Evolutionary conservation across 2,888 invertebrate species (phyloP), one percentile per base, ranked within the genome.

Genomic region (Drosophila suboccidentalis): DNA sequence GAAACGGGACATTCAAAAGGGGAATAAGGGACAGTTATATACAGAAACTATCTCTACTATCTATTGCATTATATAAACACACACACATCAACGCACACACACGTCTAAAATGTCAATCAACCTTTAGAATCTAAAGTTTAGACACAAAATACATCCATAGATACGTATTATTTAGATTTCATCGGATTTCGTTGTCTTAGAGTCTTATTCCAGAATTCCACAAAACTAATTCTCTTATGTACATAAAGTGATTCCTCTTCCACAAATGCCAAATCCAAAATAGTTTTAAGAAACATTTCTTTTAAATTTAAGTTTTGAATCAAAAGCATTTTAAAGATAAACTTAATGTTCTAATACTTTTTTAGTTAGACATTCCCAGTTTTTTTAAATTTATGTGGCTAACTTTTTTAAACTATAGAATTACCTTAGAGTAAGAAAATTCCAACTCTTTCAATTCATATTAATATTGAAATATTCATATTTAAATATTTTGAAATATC

Each of bases 1-100:
- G 26, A 58, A 54, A 50, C 51, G 66, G 66, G 19, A 66, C 54
- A 53, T 39, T 39, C 22, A 11, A 39, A 34, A 36, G 17, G 58
- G 17, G 47, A 22, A 44, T 36, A 46, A 34, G 19, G 22, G 55
- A 44, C 34, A 44, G 34, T 34, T 57, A 57, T 44, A 15, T 57
- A 38, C 46, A 15, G 15, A 26, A 26, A 41, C 39, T 29, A 54
- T 41, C 39, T 29, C 29, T 26, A 4, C n/a, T n/a, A 13, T 13
- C 19, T 43, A 43, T 13, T 11, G 13, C 22, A 41, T 34, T 50
- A 19, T 15, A 26, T 29, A 54, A 26, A 11, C 11, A 3, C 13
- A 26, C 13, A 22, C 22, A 53, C 36, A 22, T 22, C 1, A 22
- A 22, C 22, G 22, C 36, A 57, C 47, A n/a, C 4, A 29, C 32